Percentiles rank a stretch among this genome's conserved stretches.
These are phyloP conservation scores for Cynopterus sphinx DNA, from an alignment of 2,797 vertebrate species.

Conservation along the genomic window DNA sequence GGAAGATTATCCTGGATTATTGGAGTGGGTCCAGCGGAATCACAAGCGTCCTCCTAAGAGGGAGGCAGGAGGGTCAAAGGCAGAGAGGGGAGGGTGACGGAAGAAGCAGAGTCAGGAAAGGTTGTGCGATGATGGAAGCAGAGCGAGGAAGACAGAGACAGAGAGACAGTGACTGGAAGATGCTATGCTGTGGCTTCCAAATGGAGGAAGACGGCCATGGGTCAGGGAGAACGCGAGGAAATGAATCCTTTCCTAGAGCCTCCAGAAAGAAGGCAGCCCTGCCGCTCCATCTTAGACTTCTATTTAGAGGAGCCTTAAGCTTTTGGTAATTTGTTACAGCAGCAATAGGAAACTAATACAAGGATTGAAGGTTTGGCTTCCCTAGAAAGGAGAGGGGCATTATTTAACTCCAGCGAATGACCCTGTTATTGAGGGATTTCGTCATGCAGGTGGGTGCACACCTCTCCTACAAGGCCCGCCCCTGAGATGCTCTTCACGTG, in stretches of 20 bases:
- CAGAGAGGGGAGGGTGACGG: background rate
- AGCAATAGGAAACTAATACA: background rate
- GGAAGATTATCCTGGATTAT: background rate
- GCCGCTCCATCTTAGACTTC: background rate
- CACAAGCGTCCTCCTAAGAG: background rate
- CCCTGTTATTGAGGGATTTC: background rate
- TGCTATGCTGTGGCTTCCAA: background rate
- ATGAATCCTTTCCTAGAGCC: background rate
- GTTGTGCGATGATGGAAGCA: too few species aligned
- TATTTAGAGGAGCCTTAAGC: background rate
- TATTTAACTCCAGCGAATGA: background rate
- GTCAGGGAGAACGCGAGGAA: background rate
- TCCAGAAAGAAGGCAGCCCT: background rate
- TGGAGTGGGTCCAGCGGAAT: background rate
- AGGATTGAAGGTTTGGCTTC: background rate
- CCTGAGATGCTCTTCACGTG: fast-evolving
- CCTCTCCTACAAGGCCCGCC: background rate
- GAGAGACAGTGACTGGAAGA: background rate
- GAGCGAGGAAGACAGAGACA: too few species aligned
- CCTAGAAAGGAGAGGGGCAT: background rate
- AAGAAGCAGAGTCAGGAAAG: background rate
- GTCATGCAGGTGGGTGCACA: fast-evolving
- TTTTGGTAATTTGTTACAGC: background rate
- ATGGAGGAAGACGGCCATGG: background rate
- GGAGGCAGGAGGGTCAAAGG: background rate